Base-by-base conservation (phyloP, 1,140 invertebrate species). In the Drosophila obscura region DNA sequence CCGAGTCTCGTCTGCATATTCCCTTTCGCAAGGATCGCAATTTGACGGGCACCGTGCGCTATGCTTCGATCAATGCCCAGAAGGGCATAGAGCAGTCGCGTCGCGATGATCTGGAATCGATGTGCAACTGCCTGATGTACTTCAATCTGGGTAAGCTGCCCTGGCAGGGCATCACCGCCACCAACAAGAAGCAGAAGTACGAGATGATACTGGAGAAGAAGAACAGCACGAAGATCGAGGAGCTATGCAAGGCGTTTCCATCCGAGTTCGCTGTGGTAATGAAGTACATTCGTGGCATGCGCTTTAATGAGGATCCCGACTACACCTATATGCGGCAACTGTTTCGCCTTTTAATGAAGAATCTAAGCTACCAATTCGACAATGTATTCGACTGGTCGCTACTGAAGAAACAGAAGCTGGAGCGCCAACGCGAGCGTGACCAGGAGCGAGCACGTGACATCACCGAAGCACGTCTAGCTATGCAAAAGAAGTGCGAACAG, bases 311-410 rank as follows among this genome's bases (percentile, higher is more conserved):
- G 89, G 95, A 96, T 76, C 99, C 99, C 0, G 98, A 99, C 93
- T 99, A 99, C 83, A 95, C 95, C 74, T 98, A 99, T 92, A 94
- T 99, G 55, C 94, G 98, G 58, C 98, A 99, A 92, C 93, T 99
- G 53, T 99, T 99, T 93, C 95, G 98, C 48, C 97, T 97, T 65
- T 94, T 99, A 26, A 99, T 99, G 92, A 96, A 98, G 89, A 95
- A 97, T 67, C 95, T 99, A 84, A 98, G 98, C 55, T 98, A 99
- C 92, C 98, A 98, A 48, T 99, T 99, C 89, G 99, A 99, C 93
- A 99, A 99, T 92, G 96, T 98, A 6, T 99, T 99, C 93, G 99
- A 99, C 92, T 99, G 99, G 99, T 99, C 98, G 83, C 96, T 98
- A 95, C 94, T 99, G 82, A 52, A 63, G 13, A 41, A 49, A n/a